Conservation (phyloP, 2,113 vertebrate species). For the Apus apus region DNA sequence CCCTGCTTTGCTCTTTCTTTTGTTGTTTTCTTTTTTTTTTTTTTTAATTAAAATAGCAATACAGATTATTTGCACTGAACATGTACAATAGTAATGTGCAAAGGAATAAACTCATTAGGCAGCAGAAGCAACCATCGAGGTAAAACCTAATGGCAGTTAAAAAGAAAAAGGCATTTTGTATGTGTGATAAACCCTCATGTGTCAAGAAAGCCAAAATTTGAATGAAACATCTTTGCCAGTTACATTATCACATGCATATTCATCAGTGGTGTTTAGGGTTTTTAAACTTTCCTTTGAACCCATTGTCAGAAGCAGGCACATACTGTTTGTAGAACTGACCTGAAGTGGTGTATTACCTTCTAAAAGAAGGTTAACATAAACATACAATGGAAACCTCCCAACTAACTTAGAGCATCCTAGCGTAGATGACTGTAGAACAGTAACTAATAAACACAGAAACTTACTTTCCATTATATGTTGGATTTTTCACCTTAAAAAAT, state of each 20-base stretch:
- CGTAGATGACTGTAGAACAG: not conserved
- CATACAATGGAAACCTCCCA: not conserved
- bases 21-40: not conserved
- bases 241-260: not conserved
- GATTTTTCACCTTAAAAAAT: not conserved
- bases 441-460: not conserved
- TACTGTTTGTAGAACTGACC: not conserved
- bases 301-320: not conserved
- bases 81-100: not conserved
- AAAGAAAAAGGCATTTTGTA: not conserved
- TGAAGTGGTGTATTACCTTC: not conserved
- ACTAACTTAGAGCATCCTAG: not conserved
- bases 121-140: not conserved
- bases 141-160: not conserved
- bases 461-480: not conserved
- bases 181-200: not conserved
- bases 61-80: not conserved
- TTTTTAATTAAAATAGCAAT: not conserved
- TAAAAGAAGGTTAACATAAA: not conserved
- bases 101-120: conserved; percentile 8
- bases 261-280: not conserved
- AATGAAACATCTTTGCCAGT: not conserved
- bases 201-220: not conserved
- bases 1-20: conserved; percentile 25
- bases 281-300: conserved; percentile 1